These are phyloP conservation scores for Myiotriccus ornatus DNA, from an alignment of 2,797 vertebrate genomes.

Conservation along the genomic window DNA sequence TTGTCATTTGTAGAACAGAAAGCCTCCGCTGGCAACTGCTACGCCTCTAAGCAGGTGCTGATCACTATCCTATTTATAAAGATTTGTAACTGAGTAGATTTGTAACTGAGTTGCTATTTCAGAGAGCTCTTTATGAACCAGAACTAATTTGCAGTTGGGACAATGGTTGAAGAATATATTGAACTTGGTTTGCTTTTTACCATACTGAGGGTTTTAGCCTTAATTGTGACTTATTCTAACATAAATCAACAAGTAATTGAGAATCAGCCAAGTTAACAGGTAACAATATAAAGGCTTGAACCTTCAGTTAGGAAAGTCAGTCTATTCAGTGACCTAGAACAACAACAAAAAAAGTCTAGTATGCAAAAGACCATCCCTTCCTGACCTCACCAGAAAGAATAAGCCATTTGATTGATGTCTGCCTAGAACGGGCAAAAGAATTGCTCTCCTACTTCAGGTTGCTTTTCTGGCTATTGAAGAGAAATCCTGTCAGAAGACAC, in stretches of 20 bases:
- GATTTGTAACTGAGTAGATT: conserved; percentile 7
- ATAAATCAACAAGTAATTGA: background rate
- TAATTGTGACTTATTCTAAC: background rate
- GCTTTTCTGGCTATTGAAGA: background rate
- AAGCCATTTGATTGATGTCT: background rate
- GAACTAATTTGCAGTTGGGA: background rate
- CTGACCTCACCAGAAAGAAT: background rate
- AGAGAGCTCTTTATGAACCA: background rate
- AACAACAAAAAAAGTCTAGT: background rate
- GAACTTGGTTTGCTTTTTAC: background rate
- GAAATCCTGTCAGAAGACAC: background rate
- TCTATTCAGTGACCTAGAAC: background rate
- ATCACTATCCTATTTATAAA: background rate
- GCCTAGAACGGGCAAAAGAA: background rate
- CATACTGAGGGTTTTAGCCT: background rate
- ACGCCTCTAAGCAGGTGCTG: background rate
- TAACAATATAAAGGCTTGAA: background rate
- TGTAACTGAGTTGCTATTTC: conserved; percentile 22
- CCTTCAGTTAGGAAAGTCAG: background rate
- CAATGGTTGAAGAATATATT: background rate
- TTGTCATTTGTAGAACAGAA: background rate
- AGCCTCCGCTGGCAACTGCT: background rate
- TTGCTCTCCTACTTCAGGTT: background rate
- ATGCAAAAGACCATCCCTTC: background rate
- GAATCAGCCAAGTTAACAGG: background rate